Percentiles rank a stretch among this genome's conserved stretches.
These are phyloP conservation scores for Tetrax tetrax DNA, from an alignment of 2,113 vertebrate species.

Conservation along the genomic window DNA sequence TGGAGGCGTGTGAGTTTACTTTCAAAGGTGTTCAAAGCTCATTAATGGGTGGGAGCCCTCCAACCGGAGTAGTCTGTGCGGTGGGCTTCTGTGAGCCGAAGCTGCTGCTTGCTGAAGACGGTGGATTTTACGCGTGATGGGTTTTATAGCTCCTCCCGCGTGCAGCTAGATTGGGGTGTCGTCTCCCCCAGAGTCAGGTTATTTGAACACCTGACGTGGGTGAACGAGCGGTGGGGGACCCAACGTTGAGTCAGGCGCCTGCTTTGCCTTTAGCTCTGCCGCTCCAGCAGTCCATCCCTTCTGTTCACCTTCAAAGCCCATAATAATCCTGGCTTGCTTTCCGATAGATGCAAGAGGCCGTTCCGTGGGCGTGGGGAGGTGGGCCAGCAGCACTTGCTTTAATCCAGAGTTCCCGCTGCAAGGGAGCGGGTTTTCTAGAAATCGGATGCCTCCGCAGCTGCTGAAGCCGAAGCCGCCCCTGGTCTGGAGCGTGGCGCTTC, in stretches of 20 bases:
- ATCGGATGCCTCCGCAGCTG: not conserved
- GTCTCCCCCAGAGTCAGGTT: not conserved
- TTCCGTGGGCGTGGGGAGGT: not conserved
- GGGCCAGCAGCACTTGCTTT: not conserved
- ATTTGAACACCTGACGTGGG: accelerated
- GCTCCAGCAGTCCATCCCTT: not conserved
- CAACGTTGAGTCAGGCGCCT: accelerated
- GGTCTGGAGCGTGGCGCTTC: conserved; percentile 6
- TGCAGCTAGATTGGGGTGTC: not conserved
- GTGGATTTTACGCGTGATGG: not conserved
- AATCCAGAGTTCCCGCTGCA: not conserved
- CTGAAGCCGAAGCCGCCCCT: not conserved
- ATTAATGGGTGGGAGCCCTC: not conserved
- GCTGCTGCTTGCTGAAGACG: not conserved
- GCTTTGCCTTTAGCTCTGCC: not conserved
- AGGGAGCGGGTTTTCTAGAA: not conserved
- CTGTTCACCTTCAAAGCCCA: not conserved
- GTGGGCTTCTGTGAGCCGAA: not conserved
- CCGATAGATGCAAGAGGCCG: not conserved
- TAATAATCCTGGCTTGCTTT: not conserved
- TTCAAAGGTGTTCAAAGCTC: not conserved
- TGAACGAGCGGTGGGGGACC: not conserved
- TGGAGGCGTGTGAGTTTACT: not conserved
- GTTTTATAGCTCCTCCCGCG: not conserved
- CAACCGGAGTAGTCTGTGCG: not conserved